phyloP scores from a whole-genome alignment of 2,888 invertebrate genomes.

The Eulithis prunata region DNA sequence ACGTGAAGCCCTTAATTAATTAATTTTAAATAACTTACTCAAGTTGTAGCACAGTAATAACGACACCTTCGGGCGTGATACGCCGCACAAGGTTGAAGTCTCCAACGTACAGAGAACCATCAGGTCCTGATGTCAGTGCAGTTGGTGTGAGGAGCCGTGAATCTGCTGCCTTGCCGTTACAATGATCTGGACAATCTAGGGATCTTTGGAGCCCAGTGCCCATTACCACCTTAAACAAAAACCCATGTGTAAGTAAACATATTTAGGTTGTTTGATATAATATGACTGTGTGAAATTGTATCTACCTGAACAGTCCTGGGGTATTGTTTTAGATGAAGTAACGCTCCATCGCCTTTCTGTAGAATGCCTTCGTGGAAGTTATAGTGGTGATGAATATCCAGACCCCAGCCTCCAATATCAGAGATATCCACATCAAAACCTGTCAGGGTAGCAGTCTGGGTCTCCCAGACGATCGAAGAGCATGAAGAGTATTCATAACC shows the following conservation, averaged over 20 bases:
- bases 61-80: conserved; percentile 94
- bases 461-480: conserved; percentile 95
- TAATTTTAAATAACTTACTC: conserved; percentile 84
- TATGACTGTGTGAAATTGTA: neutral
- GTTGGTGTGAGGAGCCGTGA: conserved; percentile 96
- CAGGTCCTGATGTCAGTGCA: conserved; percentile 96
- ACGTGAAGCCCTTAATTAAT: neutral
- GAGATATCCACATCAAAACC: conserved; percentile 98
- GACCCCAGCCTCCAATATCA: conserved; percentile 98
- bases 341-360: conserved; percentile 98
- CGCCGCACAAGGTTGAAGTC: conserved; percentile 97
- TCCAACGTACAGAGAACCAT: conserved; percentile 98
- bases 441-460: conserved; percentile 95
- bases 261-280: neutral
- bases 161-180: conserved; percentile 93
- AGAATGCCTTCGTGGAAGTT: conserved; percentile 99
- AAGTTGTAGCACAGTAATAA: conserved; percentile 94
- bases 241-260: neutral
- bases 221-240: conserved; percentile 91
- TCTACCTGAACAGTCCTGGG: conserved; percentile 91
- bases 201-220: conserved; percentile 95
- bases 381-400: conserved; percentile 99
- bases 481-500: conserved; percentile 98
- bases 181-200: conserved; percentile 93
- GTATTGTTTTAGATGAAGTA: conserved; percentile 96